Evolutionary conservation across 2,113 vertebrate genomes (phyloP).

Genomic region (Corythornis madagascariensis): DNA sequence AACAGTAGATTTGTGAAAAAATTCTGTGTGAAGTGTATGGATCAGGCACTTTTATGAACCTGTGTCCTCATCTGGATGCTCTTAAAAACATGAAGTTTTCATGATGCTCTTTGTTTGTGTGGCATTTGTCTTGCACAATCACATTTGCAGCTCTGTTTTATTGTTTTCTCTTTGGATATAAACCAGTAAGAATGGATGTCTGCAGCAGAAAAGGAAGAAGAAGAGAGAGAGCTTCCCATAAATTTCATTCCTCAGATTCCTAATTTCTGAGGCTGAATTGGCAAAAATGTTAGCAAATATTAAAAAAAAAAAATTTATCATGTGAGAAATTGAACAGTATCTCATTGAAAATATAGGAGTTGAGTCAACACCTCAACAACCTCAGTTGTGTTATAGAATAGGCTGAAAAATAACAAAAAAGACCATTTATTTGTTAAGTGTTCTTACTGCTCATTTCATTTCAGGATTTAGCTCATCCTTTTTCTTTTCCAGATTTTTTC

Average conservation of each 20-base stretch:
- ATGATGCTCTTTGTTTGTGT: background rate
- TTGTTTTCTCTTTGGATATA: background rate
- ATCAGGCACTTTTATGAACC: background rate
- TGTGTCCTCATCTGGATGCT: background rate
- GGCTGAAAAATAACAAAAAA: background rate
- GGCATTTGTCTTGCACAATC: background rate
- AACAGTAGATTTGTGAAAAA: background rate
- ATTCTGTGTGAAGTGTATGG: background rate
- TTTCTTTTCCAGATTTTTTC: background rate
- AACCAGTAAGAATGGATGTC: background rate
- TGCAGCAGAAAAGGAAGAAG: background rate
- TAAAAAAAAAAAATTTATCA: background rate
- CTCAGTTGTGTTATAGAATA: background rate
- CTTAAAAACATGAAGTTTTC: background rate
- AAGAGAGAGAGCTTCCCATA: background rate
- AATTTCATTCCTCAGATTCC: conserved; percentile 16
- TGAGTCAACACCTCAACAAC: background rate
- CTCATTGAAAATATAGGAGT: background rate
- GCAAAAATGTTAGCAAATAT: background rate
- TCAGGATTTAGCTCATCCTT: background rate
- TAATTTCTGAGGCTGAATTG: conserved; percentile 7
- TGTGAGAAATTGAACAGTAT: background rate
- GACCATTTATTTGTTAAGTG: background rate
- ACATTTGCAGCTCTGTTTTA: background rate
- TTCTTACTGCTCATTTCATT: background rate